Percentiles rank a stretch among this genome's conserved stretches.
phyloP scores from a whole-genome alignment of 1,140 invertebrate genomes.

The Halictus rubicundus region DNA sequence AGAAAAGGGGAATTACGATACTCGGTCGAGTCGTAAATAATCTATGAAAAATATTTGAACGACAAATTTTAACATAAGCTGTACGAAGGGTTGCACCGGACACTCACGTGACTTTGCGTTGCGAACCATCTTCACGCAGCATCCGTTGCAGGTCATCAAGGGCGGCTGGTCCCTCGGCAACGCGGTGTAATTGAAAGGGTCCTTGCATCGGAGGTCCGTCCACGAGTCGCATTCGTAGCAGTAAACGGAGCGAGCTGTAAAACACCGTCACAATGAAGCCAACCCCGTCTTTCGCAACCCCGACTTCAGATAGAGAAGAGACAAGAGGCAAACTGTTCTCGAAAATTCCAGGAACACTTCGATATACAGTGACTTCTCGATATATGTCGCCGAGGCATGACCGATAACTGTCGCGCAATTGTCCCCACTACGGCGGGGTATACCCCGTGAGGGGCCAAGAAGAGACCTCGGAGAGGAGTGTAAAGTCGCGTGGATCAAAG shows the following conservation, averaged over 20 bases:
- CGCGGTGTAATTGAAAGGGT: conserved; percentile 95
- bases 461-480: too few species aligned
- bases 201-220: conserved; percentile 92
- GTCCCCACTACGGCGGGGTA: too few species aligned
- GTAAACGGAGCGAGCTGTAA: conserved; percentile 89
- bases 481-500: too few species aligned
- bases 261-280: conserved; percentile 25
- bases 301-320: background rate
- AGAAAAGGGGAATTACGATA: too few species aligned
- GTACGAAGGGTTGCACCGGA: too few species aligned
- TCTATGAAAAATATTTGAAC: too few species aligned
- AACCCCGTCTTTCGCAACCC: background rate
- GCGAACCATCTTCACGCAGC: conserved; percentile 96
- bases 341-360: background rate
- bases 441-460: too few species aligned
- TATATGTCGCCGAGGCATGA: too few species aligned
- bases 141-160: conserved; percentile 92
- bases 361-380: too few species aligned
- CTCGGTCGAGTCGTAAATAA: too few species aligned
- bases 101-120: conserved; percentile 93
- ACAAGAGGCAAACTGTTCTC: background rate
- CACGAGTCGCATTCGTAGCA: conserved; percentile 97
- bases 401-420: too few species aligned
- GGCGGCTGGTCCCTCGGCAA: conserved; percentile 91
- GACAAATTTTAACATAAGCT: too few species aligned